phyloP scores from a whole-genome alignment of 2,797 vertebrate species.

The Capromys pilorides region DNA sequence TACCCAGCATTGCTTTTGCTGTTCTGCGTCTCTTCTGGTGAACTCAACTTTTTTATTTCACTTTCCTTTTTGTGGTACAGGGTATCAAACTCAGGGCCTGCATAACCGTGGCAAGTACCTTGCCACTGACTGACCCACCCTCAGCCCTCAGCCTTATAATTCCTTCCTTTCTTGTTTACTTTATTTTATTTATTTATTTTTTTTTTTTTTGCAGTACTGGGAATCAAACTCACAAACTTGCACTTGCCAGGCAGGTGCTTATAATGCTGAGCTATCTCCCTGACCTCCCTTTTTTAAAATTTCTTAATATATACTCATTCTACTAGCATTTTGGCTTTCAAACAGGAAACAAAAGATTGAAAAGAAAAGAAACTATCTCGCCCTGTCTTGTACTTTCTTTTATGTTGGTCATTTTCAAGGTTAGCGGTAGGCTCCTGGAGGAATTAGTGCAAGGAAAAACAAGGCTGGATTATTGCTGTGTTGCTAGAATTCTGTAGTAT shows the following conservation, averaged over 20 bases:
- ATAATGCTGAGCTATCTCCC: too few relatives aligned
- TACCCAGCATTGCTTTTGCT: not conserved
- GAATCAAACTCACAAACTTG: too few relatives aligned
- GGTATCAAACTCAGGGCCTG: not conserved
- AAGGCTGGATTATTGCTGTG: not conserved
- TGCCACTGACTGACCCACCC: too few relatives aligned
- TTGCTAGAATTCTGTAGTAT: not conserved
- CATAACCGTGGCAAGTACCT: too few relatives aligned
- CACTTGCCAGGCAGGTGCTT: too few relatives aligned
- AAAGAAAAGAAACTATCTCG: slow-evolving; percentile 13
- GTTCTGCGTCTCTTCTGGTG: not conserved
- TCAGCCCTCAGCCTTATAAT: too few relatives aligned
- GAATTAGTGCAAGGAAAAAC: not conserved
- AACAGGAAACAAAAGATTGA: not conserved
- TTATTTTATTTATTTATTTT: too few relatives aligned
- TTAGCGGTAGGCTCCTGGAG: not conserved
- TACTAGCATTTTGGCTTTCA: slow-evolving; percentile 25
- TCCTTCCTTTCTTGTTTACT: too few relatives aligned
- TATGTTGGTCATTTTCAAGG: not conserved
- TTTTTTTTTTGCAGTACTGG: too few relatives aligned
- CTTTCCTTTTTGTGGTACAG: not conserved
- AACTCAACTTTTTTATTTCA: not conserved
- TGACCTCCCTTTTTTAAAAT: not conserved
- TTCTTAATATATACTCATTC: not conserved
- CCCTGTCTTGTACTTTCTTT: not conserved